Conservation (phyloP, 2,797 vertebrate species). For the Muscicapa comitata region DNA sequence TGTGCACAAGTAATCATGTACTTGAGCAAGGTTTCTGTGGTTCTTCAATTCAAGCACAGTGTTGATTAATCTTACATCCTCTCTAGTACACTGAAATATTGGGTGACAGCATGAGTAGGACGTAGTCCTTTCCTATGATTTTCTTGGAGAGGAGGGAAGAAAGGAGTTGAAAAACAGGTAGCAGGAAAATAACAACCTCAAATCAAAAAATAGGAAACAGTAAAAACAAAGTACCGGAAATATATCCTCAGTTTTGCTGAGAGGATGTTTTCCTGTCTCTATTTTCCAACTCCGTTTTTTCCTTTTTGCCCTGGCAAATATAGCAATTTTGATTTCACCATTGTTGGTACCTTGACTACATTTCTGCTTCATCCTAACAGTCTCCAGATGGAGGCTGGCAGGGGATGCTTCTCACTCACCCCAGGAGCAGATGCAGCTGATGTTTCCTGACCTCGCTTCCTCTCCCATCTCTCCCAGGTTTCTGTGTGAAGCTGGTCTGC, state of each 20-base stretch:
- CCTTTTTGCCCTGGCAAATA: background rate
- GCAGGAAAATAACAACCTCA: background rate
- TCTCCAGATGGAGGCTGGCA: background rate
- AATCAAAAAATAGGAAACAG: background rate
- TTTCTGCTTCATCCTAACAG: background rate
- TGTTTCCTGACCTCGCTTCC: background rate
- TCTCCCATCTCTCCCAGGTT: conserved; percentile 50
- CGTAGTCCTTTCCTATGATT: background rate
- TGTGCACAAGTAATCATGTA: accelerated
- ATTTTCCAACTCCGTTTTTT: background rate
- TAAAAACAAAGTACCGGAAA: background rate
- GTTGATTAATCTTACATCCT: background rate
- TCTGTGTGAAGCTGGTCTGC: conserved; percentile 82
- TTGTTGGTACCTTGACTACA: background rate
- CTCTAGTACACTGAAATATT: accelerated
- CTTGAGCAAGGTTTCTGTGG: background rate
- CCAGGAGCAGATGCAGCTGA: background rate
- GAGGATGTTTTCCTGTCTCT: background rate
- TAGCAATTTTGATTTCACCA: background rate
- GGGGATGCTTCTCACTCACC: background rate
- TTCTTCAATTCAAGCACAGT: background rate
- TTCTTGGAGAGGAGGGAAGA: background rate
- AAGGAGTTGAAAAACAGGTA: background rate
- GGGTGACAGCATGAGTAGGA: background rate
- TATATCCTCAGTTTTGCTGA: background rate